Conservation (phyloP, 2,888 invertebrate species). For the Lysandra bellargus region DNA sequence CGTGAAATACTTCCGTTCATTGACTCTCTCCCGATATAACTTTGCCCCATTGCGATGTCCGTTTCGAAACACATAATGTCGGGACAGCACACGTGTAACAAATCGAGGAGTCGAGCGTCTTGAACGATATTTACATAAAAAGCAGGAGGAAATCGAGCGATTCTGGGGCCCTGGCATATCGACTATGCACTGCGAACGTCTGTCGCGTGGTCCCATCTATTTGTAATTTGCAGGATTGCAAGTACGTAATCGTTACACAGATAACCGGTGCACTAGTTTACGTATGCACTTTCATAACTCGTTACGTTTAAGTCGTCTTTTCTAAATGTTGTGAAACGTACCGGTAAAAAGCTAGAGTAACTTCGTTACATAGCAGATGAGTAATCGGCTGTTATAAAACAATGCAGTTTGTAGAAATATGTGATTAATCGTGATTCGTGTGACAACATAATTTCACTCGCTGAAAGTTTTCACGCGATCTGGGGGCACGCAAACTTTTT, state of each 20-base stretch:
- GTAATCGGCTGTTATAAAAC: conserved; percentile 63
- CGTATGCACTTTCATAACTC: conserved; percentile 75
- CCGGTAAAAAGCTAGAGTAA: conserved; percentile 70
- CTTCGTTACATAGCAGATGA: conserved; percentile 61
- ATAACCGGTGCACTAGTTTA: conserved; percentile 60
- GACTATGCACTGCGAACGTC: neutral
- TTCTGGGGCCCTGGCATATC: neutral
- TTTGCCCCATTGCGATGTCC: conserved; percentile 53
- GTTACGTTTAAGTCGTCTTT: conserved; percentile 73
- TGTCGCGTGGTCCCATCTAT: conserved; percentile 19
- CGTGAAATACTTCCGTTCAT: conserved; percentile 80
- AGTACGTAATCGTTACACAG: conserved; percentile 52
- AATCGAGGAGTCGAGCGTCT: neutral
- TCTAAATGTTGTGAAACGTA: conserved; percentile 70
- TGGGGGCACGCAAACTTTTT: conserved; percentile 42
- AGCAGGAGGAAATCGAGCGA: neutral
- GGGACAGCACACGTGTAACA: conserved; percentile 51
- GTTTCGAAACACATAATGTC: conserved; percentile 68
- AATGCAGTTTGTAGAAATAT: conserved; percentile 50
- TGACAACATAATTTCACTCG: conserved; percentile 49
- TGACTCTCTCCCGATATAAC: conserved; percentile 78
- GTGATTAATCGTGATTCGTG: conserved; percentile 50
- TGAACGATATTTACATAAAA: neutral
- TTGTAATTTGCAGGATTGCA: conserved; percentile 57
- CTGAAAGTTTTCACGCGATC: conserved; percentile 65